phyloP scores from a whole-genome alignment of 1,140 invertebrate genomes.

The Procambarus virginalis region DNA sequence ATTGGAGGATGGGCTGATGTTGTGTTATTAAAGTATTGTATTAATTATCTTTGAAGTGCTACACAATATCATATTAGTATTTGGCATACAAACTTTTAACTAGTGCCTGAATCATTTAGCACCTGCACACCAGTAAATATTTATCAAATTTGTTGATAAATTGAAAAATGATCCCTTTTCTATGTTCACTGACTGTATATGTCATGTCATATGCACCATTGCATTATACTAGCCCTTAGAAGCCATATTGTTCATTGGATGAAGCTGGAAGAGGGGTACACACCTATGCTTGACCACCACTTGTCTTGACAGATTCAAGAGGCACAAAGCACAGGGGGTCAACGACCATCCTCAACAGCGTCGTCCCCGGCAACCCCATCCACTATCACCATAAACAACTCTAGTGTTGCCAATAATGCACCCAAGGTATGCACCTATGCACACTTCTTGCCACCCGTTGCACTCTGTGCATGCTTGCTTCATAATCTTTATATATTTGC shows the following conservation, averaged over 20 bases:
- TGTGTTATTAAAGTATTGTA: too few relatives aligned
- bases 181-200: not conserved
- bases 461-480: not conserved
- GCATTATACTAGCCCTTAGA: not conserved
- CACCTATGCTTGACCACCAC: slow-evolving; percentile 8
- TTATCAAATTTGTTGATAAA: not conserved
- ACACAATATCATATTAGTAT: not conserved
- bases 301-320: slow-evolving; percentile 56
- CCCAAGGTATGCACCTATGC: slow-evolving; percentile 45
- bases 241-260: not conserved
- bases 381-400: slow-evolving; percentile 38
- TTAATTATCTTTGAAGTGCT: not conserved
- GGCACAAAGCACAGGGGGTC: slow-evolving; percentile 24
- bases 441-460: not conserved
- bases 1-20: too few relatives aligned
- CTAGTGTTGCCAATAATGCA: slow-evolving; percentile 49
- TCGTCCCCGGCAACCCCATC: slow-evolving; percentile 49
- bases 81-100: not conserved
- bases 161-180: not conserved
- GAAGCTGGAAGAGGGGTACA: not conserved
- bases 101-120: not conserved
- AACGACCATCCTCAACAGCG: slow-evolving; percentile 33
- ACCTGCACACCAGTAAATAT: not conserved
- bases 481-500: not conserved
- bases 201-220: not conserved